These are phyloP conservation scores for Chiloscyllium plagiosum DNA, from an alignment of 2,113 vertebrate genomes.

Conservation along the genomic window DNA sequence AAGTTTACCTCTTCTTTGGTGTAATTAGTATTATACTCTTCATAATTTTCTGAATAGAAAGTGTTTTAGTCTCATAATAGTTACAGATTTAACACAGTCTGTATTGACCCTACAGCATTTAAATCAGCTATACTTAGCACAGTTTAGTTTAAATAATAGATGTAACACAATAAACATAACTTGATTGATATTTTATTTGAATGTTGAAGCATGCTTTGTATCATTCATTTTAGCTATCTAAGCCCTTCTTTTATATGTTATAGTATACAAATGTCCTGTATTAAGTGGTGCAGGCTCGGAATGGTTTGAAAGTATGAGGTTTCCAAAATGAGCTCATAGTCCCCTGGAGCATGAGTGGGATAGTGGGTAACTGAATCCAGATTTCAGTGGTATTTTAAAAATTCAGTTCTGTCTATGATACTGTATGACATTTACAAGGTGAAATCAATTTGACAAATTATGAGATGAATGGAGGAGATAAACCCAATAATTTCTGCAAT, in stretches of 20 bases:
- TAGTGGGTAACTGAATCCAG: not conserved
- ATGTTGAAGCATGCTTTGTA: not conserved
- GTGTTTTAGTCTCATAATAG: not conserved
- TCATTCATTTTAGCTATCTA: not conserved
- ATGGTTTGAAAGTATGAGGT: not conserved
- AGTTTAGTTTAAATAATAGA: not conserved
- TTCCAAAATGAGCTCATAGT: not conserved
- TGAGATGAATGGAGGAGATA: not conserved
- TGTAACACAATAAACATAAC: not conserved
- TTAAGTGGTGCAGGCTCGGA: not conserved
- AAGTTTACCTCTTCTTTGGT: not conserved
- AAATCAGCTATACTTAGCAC: not conserved
- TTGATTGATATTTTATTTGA: not conserved
- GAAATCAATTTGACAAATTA: conserved; percentile 11
- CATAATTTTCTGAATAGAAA: not conserved
- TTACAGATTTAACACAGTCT: not conserved
- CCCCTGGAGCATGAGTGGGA: not conserved
- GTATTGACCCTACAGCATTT: not conserved
- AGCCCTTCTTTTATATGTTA: not conserved
- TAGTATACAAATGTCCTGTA: not conserved
- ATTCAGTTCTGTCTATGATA: not conserved
- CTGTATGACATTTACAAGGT: conserved; percentile 20
- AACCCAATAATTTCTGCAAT: not conserved
- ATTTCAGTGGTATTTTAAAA: not conserved
- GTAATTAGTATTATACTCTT: not conserved